phyloP scores from a whole-genome alignment of 2,113 vertebrate species.

The Puma concolor region DNA sequence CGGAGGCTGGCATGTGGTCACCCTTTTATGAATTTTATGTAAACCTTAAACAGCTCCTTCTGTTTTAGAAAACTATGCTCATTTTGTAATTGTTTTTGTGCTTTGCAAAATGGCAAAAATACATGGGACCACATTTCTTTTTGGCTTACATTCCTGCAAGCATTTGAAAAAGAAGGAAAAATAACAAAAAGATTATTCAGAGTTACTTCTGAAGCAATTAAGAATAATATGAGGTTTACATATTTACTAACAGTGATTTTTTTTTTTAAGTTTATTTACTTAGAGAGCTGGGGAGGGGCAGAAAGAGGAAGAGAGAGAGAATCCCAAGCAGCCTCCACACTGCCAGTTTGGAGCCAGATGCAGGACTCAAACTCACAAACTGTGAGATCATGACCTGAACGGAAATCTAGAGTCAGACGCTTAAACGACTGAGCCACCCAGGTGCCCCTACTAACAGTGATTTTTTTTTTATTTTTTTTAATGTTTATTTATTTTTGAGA shows the following conservation, averaged over 20 bases:
- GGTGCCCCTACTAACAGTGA: neutral
- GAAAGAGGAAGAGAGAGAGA: no score
- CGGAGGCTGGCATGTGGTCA: neutral
- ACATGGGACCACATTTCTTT: neutral
- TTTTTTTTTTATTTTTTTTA: neutral
- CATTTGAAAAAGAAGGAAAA: conserved; percentile 8
- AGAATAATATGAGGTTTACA: neutral
- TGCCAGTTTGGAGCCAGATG: no score
- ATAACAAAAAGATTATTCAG: neutral
- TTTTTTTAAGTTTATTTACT: neutral
- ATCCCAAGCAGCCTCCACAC: no score
- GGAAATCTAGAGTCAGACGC: no score
- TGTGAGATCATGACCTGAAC: no score
- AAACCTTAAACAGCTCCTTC: neutral
- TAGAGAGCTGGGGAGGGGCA: no score
- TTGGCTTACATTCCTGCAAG: neutral
- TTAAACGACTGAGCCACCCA: no score
- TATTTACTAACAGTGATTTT: neutral
- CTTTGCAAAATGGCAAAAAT: conserved; percentile 37
- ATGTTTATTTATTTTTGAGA: no score
- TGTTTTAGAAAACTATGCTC: neutral
- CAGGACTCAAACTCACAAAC: no score
- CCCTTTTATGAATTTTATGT: neutral
- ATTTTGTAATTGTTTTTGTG: neutral
- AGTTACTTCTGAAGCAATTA: conserved; percentile 1